phyloP scores from a whole-genome alignment of 2,113 vertebrate species.

The Panurus biarmicus region DNA sequence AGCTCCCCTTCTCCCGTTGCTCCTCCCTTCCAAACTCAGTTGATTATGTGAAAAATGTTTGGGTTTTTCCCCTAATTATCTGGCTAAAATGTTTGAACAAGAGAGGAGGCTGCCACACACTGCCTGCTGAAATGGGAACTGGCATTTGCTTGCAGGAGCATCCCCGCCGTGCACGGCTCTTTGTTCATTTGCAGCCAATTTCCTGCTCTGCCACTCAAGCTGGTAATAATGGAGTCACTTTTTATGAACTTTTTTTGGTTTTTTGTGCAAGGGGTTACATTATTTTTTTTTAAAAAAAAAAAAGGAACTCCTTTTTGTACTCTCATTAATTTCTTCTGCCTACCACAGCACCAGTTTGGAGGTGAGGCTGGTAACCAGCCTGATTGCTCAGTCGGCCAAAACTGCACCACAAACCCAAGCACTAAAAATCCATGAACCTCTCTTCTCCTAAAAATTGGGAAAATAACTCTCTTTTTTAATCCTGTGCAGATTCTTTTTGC shows the following conservation, averaged over 20 bases:
- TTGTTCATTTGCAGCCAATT: not conserved
- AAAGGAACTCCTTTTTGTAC: not conserved
- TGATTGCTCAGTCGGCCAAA: not conserved
- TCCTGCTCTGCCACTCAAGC: constrained; percentile 38
- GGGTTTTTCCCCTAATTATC: constrained; percentile 18
- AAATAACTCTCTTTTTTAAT: not conserved
- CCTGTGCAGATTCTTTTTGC: not conserved
- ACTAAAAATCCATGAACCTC: not conserved
- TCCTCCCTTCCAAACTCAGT: not conserved
- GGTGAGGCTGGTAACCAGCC: not conserved
- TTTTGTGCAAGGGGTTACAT: not conserved
- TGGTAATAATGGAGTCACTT: not conserved
- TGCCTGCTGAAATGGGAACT: constrained; percentile 1
- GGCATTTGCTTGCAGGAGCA: constrained; percentile 16
- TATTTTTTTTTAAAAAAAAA: not conserved
- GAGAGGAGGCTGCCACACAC: not conserved
- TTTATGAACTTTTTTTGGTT: not conserved
- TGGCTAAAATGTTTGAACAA: constrained; percentile 21
- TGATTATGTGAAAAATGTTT: constrained; percentile 1
- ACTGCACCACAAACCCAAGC: not conserved
- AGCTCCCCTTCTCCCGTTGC: not conserved
- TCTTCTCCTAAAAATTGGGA: not conserved
- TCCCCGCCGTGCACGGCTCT: not conserved
- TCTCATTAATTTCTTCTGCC: not conserved
- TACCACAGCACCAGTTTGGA: not conserved